Evolutionary conservation across 2,888 invertebrate genomes (phyloP).

Genomic region (Gibbula magus): DNA sequence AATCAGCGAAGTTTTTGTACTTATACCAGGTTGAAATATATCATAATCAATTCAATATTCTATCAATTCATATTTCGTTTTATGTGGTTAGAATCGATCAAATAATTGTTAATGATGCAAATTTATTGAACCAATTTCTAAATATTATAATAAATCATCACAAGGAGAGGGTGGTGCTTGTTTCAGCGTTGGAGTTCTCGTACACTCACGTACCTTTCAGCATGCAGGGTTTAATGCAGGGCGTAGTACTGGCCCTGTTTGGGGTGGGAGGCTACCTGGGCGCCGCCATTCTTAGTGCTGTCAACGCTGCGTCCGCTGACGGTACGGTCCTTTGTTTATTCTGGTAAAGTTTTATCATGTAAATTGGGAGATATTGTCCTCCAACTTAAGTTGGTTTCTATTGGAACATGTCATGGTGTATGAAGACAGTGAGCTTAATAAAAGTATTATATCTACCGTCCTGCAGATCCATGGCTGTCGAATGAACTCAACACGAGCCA

Average conservation of each 20-base stretch:
- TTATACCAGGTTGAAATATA: constrained; percentile 57
- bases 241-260: constrained; percentile 39
- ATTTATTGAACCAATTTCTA: too few species aligned
- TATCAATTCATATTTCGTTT: too few species aligned
- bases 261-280: constrained; percentile 45
- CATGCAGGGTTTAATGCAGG: constrained; percentile 47
- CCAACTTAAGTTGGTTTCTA: too few species aligned
- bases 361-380: too few species aligned
- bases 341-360: too few species aligned
- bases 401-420: too few species aligned
- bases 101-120: too few species aligned
- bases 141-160: too few species aligned
- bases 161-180: not conserved
- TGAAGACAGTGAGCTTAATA: too few species aligned
- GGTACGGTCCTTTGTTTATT: constrained; percentile 22
- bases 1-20: constrained; percentile 67
- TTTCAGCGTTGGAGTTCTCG: constrained; percentile 47
- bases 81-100: too few species aligned
- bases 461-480: not conserved
- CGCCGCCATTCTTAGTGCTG: constrained; percentile 34
- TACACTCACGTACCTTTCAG: constrained; percentile 42
- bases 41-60: too few species aligned
- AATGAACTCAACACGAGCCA: not conserved
- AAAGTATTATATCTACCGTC: not conserved
- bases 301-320: constrained; percentile 34